These are phyloP conservation scores for Chironomus tepperi DNA, from an alignment of 1,140 invertebrate genomes.

Conservation along the genomic window DNA sequence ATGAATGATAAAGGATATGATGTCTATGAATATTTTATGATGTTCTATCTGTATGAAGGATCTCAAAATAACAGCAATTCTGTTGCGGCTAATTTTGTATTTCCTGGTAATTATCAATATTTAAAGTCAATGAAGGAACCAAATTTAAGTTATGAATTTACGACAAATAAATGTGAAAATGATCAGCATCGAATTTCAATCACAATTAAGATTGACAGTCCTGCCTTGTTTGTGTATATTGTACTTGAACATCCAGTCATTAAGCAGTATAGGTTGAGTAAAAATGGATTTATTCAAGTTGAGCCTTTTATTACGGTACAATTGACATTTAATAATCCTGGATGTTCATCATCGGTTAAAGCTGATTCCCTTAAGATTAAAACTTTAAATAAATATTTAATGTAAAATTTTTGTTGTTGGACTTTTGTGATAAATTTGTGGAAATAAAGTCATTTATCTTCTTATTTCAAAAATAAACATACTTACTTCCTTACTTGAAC, in stretches of 20 bases:
- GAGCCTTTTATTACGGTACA: conserved; percentile 32
- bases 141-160: not conserved
- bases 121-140: conserved; percentile 33
- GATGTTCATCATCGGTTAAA: conserved; percentile 31
- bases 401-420: not conserved
- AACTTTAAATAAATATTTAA: conserved; percentile 37
- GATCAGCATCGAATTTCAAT: conserved; percentile 30
- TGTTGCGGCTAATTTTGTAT: conserved; percentile 33
- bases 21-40: conserved; percentile 33
- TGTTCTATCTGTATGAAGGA: conserved; percentile 17
- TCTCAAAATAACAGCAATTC: conserved; percentile 25
- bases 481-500: no score
- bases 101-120: conserved; percentile 31
- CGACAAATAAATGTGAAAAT: not conserved
- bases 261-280: conserved; percentile 34
- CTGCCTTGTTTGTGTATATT: conserved; percentile 37
- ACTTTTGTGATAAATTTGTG: no score
- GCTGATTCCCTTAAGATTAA: conserved; percentile 30
- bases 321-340: conserved; percentile 29
- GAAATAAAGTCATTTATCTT: no score
- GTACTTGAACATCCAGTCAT: conserved; percentile 34
- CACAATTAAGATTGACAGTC: conserved; percentile 32
- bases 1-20: conserved; percentile 30
- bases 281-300: conserved; percentile 40
- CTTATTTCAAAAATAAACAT: no score